Evolutionary conservation across 2,888 invertebrate genomes (phyloP).

Genomic region (Sesamia inferens): DNA sequence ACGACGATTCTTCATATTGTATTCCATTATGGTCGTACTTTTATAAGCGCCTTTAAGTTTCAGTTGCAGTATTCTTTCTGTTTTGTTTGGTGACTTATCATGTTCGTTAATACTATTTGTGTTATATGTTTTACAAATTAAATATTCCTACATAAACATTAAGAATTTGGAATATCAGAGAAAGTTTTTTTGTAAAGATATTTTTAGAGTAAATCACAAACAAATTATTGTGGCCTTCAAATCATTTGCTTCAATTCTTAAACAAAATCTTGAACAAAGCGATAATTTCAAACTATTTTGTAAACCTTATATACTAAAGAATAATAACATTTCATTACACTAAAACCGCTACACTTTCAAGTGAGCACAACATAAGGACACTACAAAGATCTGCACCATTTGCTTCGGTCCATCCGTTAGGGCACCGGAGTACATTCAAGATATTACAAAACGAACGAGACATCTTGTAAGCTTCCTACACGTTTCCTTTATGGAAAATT

Average conservation of each 20-base stretch:
- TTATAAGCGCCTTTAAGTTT: constrained; percentile 52
- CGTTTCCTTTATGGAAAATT: constrained; percentile 25
- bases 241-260: background rate
- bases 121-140: background rate
- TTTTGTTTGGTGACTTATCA: constrained; percentile 29
- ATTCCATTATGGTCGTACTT: constrained; percentile 46
- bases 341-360: constrained; percentile 27
- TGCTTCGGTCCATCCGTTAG: constrained; percentile 41
- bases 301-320: constrained; percentile 6
- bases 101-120: background rate
- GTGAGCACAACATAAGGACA: constrained; percentile 38
- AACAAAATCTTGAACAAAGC: background rate
- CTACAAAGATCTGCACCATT: constrained; percentile 56
- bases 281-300: background rate
- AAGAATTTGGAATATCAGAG: background rate
- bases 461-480: constrained; percentile 29
- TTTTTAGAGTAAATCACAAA: background rate
- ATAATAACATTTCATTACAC: constrained; percentile 25
- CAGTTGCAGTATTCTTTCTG: constrained; percentile 36
- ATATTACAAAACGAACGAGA: constrained; percentile 26
- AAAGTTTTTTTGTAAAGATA: background rate
- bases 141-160: background rate
- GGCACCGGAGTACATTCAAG: constrained; percentile 7
- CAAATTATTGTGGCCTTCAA: background rate
- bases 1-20: constrained; percentile 53